These are phyloP conservation scores for Microtus ochrogaster DNA, from an alignment of 2,113 vertebrate species.

Conservation along the genomic window DNA sequence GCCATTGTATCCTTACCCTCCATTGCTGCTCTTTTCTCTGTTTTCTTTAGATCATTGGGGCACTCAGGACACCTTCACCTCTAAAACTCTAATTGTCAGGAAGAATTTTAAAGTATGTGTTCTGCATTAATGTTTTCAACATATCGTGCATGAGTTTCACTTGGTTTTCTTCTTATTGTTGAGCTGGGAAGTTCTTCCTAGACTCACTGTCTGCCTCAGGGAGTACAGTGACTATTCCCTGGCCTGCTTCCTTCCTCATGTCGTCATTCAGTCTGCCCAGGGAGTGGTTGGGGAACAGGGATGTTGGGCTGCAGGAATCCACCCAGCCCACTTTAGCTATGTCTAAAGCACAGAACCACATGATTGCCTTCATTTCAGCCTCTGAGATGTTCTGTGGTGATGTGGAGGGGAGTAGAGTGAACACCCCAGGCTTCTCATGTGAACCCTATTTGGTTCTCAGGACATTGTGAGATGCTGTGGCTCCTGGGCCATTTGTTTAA, in stretches of 20 bases:
- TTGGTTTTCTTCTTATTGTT: background rate
- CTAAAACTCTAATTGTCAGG: background rate
- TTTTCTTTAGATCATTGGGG: background rate
- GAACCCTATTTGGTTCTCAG: background rate
- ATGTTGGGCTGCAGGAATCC: background rate
- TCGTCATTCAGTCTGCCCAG: background rate
- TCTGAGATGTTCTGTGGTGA: background rate
- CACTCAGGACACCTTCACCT: background rate
- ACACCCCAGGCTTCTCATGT: background rate
- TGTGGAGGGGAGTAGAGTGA: background rate
- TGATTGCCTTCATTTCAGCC: background rate
- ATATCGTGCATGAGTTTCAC: background rate
- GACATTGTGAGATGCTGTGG: background rate
- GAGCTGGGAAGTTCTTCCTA: background rate
- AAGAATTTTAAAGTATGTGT: background rate
- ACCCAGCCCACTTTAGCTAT: background rate
- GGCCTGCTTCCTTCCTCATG: background rate
- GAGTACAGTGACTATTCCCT: background rate
- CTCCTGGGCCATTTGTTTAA: background rate
- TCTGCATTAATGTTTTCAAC: background rate
- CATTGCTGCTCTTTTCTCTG: background rate
- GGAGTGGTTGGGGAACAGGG: background rate
- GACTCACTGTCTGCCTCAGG: background rate
- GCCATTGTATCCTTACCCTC: background rate
- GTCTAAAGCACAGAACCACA: background rate